Base-by-base conservation (phyloP, 1,140 invertebrate species). In the Leptoteleia sp. region DNA sequence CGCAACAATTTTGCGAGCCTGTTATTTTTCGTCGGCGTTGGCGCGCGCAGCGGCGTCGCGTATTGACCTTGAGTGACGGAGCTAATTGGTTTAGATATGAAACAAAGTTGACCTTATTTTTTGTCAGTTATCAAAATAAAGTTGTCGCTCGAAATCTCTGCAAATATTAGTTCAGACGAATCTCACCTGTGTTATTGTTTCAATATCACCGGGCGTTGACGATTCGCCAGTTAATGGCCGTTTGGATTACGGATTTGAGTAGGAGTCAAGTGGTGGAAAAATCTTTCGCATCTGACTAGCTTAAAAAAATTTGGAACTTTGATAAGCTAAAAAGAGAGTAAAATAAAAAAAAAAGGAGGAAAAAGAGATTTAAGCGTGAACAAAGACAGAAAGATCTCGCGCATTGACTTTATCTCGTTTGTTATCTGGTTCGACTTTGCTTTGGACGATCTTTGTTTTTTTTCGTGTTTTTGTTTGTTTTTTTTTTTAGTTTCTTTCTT, bases 361-460 rank as follows among this genome's bases (percentile, higher is more conserved):
- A n/a, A n/a, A n/a, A n/a, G n/a, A n/a, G n/a, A n/a, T n/a, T n/a
- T n/a, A 52, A 52, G 6, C 35, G 42, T 35, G 31, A 59, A 67
- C 43, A 54, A 35, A 38, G 47, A 62, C 57, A 7, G 31, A 61
- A 3, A 11, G 17, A 45, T 22, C 16, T 13, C 29, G 57, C 48
- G 48, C 52, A 43, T 4, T 47, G 70, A 57, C 52, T 52, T 70
- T 68, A 48, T 76, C 48, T n/a, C n/a, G n/a, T n/a, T n/a, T n/a
- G 33, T 77, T 77, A 77, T 77, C 75, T 64, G 17, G 48, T 61
- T 70, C 64, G 73, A 76, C 64, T 77, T 71, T 65, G 65, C 45
- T 65, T 65, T 59, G 50, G 22, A 3, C 70, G 9, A 59, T 47
- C 45, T 75, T 75, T 65, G 43, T 59, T 40, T 33, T 22, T 62